Conservation (phyloP, 2,888 invertebrate species). For the Acheta domesticus region DNA sequence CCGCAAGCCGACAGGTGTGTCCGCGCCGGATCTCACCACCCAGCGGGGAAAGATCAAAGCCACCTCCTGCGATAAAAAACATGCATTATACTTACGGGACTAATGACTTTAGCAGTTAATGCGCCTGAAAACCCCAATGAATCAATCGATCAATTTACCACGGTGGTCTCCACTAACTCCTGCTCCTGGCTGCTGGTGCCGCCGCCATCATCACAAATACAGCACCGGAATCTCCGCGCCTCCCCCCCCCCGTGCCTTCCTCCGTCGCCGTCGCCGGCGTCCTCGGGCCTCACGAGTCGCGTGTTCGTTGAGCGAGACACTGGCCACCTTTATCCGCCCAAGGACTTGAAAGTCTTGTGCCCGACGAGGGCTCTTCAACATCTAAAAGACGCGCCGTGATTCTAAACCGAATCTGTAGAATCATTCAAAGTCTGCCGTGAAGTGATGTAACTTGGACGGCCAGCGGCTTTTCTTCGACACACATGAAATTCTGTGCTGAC, state of each 20-base stretch:
- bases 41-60: too few relatives aligned
- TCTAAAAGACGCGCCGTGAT: constrained; percentile 11
- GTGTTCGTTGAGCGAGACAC: neutral
- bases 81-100: too few relatives aligned
- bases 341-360: constrained; percentile 9
- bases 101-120: too few relatives aligned
- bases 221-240: neutral
- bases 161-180: neutral
- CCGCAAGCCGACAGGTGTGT: too few relatives aligned
- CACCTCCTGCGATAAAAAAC: too few relatives aligned
- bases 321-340: constrained; percentile 4
- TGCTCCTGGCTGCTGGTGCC: neutral
- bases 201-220: neutral
- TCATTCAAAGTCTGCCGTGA: neutral
- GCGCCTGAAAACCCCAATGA: too few relatives aligned
- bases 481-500: neutral
- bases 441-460: constrained; percentile 18
- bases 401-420: constrained; percentile 6
- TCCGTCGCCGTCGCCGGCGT: neutral
- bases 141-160: neutral
- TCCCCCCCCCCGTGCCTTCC: neutral
- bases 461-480: constrained; percentile 1
- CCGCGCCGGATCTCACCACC: too few relatives aligned
- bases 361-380: neutral
- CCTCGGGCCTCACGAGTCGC: neutral